Evolutionary conservation across 2,888 invertebrate genomes (phyloP).

Genomic region (Tachina fera): DNA sequence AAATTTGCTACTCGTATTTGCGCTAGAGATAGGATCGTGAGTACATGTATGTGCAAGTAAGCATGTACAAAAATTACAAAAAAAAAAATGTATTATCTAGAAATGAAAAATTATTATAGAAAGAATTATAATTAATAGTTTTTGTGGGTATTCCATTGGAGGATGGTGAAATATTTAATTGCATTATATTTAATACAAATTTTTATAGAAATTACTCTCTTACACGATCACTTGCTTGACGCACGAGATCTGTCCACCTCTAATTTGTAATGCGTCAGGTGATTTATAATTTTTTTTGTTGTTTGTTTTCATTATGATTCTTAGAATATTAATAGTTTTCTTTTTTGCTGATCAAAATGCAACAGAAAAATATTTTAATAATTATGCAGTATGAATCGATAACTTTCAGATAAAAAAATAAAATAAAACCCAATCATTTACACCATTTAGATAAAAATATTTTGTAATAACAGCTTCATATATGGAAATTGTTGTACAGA

Average conservation of each 20-base stretch:
- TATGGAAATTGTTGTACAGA: neutral
- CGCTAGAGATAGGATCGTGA: neutral
- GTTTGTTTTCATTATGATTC: conserved; percentile 25
- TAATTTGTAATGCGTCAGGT: neutral
- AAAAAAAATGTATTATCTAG: no score
- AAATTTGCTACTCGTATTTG: neutral
- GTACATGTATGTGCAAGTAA: no score
- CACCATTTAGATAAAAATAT: neutral
- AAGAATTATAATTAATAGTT: no score
- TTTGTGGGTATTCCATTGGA: no score
- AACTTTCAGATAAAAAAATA: neutral
- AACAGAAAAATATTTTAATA: conserved; percentile 7
- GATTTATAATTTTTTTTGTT: neutral
- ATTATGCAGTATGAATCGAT: conserved; percentile 15
- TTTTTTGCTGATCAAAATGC: neutral
- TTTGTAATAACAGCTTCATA: neutral
- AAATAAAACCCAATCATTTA: conserved; percentile 1
- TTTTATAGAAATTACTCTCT: neutral
- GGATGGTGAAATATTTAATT: no score
- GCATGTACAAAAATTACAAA: no score
- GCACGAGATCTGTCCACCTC: neutral
- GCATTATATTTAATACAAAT: no score
- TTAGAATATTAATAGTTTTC: conserved; percentile 1
- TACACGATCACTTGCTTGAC: neutral
- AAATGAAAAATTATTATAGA: no score